Percentiles rank a stretch among this genome's conserved stretches.
phyloP scores from a whole-genome alignment of 2,888 invertebrate genomes.

The Plagiodera versicolora region DNA sequence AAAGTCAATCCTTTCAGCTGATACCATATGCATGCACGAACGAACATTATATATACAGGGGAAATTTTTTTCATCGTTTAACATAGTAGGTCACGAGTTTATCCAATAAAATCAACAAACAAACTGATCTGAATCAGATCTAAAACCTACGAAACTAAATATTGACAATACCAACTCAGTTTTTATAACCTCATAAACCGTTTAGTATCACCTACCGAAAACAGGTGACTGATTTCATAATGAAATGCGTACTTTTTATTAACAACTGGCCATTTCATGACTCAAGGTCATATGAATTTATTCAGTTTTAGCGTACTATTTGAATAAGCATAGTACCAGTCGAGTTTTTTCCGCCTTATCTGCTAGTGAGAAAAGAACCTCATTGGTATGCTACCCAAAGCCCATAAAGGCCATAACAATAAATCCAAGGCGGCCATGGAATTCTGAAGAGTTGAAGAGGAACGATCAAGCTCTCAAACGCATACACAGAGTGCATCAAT shows the following conservation, averaged over 20 bases:
- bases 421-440: not conserved
- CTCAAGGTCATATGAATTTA: not conserved
- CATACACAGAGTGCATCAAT: not conserved
- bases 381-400: not conserved
- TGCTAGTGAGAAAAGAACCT: not conserved
- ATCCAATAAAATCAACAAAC: slow-evolving; percentile 10
- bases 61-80: too few relatives aligned
- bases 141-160: slow-evolving; percentile 27
- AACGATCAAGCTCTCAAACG: not conserved
- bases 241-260: slow-evolving; percentile 20
- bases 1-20: too few relatives aligned
- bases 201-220: slow-evolving; percentile 30
- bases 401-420: not conserved
- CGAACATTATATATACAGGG: too few relatives aligned
- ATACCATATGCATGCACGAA: too few relatives aligned
- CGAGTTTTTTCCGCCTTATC: not conserved
- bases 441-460: not conserved
- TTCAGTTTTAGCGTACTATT: not conserved
- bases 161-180: slow-evolving; percentile 28
- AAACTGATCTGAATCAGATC: slow-evolving; percentile 13
- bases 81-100: not conserved
- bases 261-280: not conserved
- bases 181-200: slow-evolving; percentile 31
- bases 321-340: too few relatives aligned
- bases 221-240: slow-evolving; percentile 29